Evolutionary conservation across 1,140 invertebrate species (phyloP), one percentile per base, ranked within the genome.

Genomic region (Tetragnatha versicolor): DNA sequence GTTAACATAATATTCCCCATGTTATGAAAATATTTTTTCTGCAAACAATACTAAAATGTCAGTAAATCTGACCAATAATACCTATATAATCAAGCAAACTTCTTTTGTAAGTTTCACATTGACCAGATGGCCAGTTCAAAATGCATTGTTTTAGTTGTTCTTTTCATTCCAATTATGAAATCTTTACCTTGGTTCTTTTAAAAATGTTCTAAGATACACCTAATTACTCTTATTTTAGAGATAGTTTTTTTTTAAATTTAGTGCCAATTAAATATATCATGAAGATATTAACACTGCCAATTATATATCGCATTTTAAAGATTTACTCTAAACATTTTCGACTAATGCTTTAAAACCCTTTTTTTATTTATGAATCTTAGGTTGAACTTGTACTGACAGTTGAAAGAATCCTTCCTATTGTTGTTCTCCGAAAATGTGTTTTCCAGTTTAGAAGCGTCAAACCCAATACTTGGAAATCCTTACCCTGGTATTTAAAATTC

Each of bases 321-420:
- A 31, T 51, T 51, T 51, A 69, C 45, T 33, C 72, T 39, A 35
- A 10, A 27, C 63, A 37, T 37, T 22, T 9, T 61, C 25, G 12
- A 37, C 27, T n/a, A 2, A 10, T 25, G 27, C 9, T 61, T 35
- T 2, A 22, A 47, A 61, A 35, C 5, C 10, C 10, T 49, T 25
- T 20, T 17, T 45, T 55, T 49, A 22, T 47, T 33, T 61, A 47
- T 33, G 17, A 51, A 22, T 80, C 20, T 31, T 47, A 85, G 85
- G 85, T 87, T 42, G 85, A 88, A 69, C 81, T 88, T 53, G 86
- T 86, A 17, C 77, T 88, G 27, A 85, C 87, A 76, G 87, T 88
- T 14, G 88, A 88, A 80, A 81, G 82, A 27, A 68, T 85, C 29
- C 82, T 88, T 25, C 85, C 88, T 14, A 82, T 85, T 45, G 84